These are phyloP conservation scores for Pinna nobilis DNA, from an alignment of 1,140 invertebrate species.

Conservation along the genomic window DNA sequence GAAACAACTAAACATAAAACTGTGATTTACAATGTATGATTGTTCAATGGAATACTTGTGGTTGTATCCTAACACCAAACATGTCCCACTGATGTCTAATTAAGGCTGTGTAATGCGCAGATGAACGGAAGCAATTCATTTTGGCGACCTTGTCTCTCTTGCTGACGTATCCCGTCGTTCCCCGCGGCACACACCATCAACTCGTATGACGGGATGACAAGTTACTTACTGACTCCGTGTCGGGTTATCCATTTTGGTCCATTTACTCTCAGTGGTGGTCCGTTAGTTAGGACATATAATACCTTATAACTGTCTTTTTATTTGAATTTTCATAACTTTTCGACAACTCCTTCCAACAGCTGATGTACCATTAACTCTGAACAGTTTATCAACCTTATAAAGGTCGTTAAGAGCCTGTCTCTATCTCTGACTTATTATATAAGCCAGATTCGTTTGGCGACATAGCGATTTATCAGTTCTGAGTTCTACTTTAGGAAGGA, in stretches of 20 bases:
- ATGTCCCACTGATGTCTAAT: conserved; percentile 2
- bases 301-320: conserved; percentile 45
- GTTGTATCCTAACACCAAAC: no score
- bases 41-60: no score
- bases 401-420: no score
- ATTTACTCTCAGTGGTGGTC: conserved; percentile 45
- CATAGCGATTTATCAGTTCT: no score
- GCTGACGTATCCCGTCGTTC: conserved; percentile 34
- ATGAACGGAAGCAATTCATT: conserved; percentile 43
- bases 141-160: conserved; percentile 1
- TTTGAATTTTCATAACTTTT: conserved; percentile 53
- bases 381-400: no score
- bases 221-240: conserved; percentile 15
- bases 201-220: conserved; percentile 31
- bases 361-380: no score
- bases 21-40: no score
- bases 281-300: conserved; percentile 23
- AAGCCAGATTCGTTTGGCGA: no score
- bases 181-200: conserved; percentile 35
- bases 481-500: no score
- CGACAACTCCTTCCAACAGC: no score
- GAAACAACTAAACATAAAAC: no score
- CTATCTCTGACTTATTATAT: no score
- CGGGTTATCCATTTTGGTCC: conserved; percentile 43
- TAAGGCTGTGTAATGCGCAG: conserved; percentile 15